phyloP scores from a whole-genome alignment of 2,888 invertebrate species.

The Eledone cirrhosa region DNA sequence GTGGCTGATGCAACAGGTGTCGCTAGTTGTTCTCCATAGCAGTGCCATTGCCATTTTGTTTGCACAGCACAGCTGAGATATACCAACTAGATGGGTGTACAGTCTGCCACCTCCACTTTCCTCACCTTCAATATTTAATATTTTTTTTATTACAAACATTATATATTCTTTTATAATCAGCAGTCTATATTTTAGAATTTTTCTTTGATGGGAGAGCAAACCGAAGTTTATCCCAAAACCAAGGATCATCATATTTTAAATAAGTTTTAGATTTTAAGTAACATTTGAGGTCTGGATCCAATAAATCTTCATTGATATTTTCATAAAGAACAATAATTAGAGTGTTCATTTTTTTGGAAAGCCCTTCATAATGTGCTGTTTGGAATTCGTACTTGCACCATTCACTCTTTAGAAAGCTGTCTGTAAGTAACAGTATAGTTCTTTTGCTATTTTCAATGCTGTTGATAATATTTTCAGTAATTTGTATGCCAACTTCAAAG shows the following conservation, averaged over 20 bases:
- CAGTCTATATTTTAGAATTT: conserved; percentile 71
- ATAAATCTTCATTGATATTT: conserved; percentile 82
- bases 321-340: conserved; percentile 85
- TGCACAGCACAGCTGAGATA: no score
- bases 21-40: no score
- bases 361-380: conserved; percentile 81
- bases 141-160: no score
- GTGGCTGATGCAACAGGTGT: no score
- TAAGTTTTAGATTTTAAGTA: conserved; percentile 87
- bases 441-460: conserved; percentile 86
- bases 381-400: conserved; percentile 91
- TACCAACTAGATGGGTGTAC: no score
- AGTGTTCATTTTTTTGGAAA: conserved; percentile 79
- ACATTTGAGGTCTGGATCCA: conserved; percentile 85
- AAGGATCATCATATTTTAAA: conserved; percentile 85
- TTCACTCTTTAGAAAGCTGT: conserved; percentile 88
- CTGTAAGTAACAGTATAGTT: conserved; percentile 87
- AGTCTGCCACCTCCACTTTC: no score
- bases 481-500: conserved; percentile 63
- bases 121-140: no score
- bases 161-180: no score
- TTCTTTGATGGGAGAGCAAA: conserved; percentile 77
- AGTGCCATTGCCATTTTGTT: no score
- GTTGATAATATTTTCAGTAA: conserved; percentile 86
- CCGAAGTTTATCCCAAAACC: conserved; percentile 92